A percentile compares a stretch with the other conserved stretches of the same genome.
phyloP scores from a whole-genome alignment of 2,113 vertebrate species.

The Calonectris borealis region DNA sequence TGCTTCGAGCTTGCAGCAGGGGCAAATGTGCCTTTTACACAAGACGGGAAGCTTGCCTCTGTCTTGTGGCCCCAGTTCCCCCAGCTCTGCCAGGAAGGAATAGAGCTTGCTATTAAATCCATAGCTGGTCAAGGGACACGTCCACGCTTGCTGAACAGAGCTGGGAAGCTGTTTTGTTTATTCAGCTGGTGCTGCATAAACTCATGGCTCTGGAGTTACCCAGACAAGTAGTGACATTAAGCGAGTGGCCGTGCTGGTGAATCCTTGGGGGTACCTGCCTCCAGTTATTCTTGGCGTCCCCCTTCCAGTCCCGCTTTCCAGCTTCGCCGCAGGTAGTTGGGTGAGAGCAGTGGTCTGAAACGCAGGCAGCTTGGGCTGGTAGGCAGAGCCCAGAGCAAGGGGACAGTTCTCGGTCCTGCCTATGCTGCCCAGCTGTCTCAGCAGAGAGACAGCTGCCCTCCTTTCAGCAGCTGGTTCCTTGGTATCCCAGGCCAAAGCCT shows the following conservation, averaged over 20 bases:
- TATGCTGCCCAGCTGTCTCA: neutral
- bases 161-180: neutral
- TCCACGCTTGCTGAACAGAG: neutral
- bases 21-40: neutral
- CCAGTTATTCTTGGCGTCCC: neutral
- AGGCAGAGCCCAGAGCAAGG: neutral
- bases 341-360: neutral
- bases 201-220: neutral
- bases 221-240: neutral
- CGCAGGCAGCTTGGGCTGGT: neutral
- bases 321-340: accelerated
- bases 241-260: accelerated
- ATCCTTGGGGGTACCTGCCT: neutral
- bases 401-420: neutral
- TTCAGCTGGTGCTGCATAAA: neutral
- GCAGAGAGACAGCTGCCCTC: neutral
- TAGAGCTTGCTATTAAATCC: neutral
- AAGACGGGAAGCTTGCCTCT: neutral
- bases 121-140: neutral
- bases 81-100: neutral
- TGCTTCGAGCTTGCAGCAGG: neutral
- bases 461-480: neutral
- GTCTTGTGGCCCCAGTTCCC: neutral
- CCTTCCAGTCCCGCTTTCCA: neutral
- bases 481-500: neutral